These are phyloP conservation scores for Lepidochitona cinerea DNA, from an alignment of 2,888 invertebrate species.

Conservation along the genomic window DNA sequence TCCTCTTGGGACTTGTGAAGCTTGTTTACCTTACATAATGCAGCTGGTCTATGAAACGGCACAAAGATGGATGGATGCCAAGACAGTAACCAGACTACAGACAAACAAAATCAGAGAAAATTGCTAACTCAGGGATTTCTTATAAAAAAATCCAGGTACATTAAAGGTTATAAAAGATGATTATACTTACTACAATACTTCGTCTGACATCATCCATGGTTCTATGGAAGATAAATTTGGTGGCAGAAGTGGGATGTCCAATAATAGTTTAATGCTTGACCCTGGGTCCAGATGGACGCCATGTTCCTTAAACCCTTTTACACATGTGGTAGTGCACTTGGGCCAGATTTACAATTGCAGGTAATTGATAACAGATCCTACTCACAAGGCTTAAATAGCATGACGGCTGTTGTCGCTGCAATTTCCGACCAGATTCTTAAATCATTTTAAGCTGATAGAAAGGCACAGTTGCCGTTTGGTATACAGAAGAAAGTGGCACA, in stretches of 20 bases:
- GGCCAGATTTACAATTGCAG: not conserved
- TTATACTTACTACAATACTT: not conserved
- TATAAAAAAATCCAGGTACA: not conserved
- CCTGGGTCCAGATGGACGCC: not conserved
- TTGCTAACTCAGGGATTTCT: not conserved
- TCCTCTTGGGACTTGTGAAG: no score
- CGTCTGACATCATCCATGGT: not conserved
- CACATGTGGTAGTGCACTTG: not conserved
- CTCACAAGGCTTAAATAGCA: no score
- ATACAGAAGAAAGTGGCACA: not conserved
- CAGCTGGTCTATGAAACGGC: not conserved
- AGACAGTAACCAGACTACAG: not conserved
- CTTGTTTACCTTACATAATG: not conserved
- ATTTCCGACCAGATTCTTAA: no score
- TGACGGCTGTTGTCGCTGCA: no score
- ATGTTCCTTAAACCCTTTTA: not conserved
- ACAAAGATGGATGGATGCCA: not conserved
- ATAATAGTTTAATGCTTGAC: not conserved
- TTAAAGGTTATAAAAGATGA: not conserved
- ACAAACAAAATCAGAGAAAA: no score
- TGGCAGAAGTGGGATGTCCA: not conserved
- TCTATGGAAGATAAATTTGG: not conserved
- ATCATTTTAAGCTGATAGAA: no score
- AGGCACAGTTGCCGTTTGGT: no score
- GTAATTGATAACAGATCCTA: not conserved